Conservation (phyloP, 1,140 invertebrate genomes). For the Hydropsyche tenuis region DNA sequence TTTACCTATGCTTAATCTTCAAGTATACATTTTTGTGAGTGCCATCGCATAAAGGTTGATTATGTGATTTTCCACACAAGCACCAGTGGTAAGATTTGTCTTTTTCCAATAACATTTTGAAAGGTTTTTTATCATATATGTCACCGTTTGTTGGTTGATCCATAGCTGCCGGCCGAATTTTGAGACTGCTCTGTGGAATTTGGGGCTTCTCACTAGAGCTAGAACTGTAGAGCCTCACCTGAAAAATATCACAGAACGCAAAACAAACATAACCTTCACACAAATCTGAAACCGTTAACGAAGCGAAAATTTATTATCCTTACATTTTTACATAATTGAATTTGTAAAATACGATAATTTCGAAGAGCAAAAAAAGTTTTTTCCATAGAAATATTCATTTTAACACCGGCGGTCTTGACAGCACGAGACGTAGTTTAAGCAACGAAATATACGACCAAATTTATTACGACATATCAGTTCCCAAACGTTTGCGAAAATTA, state of each 20-base stretch:
- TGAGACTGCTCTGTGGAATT: conserved; percentile 71
- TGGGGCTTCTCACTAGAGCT: conserved; percentile 51
- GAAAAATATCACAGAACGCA: neutral
- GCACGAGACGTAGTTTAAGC: too few species aligned
- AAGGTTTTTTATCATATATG: conserved; percentile 89
- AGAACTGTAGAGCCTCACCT: neutral
- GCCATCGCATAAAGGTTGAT: conserved; percentile 94
- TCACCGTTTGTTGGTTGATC: conserved; percentile 72
- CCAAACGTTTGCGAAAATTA: too few species aligned
- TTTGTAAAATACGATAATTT: too few species aligned
- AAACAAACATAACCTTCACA: neutral
- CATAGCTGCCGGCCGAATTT: conserved; percentile 64
- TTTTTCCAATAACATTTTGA: conserved; percentile 75
- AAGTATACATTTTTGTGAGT: conserved; percentile 81
- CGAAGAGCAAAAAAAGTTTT: too few species aligned
- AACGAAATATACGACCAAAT: too few species aligned
- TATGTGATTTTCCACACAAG: conserved; percentile 89
- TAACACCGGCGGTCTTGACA: too few species aligned
- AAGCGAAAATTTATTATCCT: neutral
- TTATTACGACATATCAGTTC: too few species aligned
- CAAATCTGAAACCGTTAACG: neutral
- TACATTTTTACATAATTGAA: too few species aligned
- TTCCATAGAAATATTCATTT: too few species aligned
- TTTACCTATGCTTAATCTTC: conserved; percentile 70
- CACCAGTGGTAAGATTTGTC: conserved; percentile 95